phyloP scores from a whole-genome alignment of 2,888 invertebrate genomes.

The Dicranocentrus wangi region DNA sequence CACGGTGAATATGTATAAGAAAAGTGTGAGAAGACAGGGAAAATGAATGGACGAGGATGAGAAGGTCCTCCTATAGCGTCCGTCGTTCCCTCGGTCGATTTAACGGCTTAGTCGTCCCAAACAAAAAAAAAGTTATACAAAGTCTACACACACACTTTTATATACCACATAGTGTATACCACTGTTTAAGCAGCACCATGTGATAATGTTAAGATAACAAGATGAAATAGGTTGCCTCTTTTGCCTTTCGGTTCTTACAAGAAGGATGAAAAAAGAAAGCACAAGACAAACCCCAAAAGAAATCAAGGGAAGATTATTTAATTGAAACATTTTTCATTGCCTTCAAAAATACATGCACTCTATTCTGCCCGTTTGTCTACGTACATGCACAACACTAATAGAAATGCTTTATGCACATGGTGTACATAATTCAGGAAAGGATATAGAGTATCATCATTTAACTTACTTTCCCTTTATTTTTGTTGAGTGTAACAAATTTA shows the following conservation, averaged over 20 bases:
- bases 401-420: neutral
- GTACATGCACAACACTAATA: neutral
- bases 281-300: constrained; percentile 72
- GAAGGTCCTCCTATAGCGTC: constrained; percentile 8
- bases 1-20: constrained; percentile 7
- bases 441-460: constrained; percentile 40
- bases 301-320: constrained; percentile 73
- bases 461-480: constrained; percentile 52
- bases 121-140: constrained; percentile 21
- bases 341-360: constrained; percentile 38
- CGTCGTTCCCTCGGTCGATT: constrained; percentile 24
- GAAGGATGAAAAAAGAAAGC: constrained; percentile 18
- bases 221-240: constrained; percentile 54
- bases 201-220: constrained; percentile 60
- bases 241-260: constrained; percentile 3
- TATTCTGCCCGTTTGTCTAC: neutral
- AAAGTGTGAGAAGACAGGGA: constrained; percentile 16
- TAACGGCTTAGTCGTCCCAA: constrained; percentile 42
- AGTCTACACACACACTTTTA: neutral
- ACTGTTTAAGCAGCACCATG: constrained; percentile 36
- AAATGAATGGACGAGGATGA: constrained; percentile 47
- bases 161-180: neutral
- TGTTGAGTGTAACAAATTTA: constrained; percentile 63
- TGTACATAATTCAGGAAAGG: neutral
- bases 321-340: constrained; percentile 73